Percentiles rank a stretch among this genome's conserved stretches.
These are phyloP conservation scores for Nylanderia fulva DNA, from an alignment of 1,140 invertebrate genomes.

Conservation along the genomic window DNA sequence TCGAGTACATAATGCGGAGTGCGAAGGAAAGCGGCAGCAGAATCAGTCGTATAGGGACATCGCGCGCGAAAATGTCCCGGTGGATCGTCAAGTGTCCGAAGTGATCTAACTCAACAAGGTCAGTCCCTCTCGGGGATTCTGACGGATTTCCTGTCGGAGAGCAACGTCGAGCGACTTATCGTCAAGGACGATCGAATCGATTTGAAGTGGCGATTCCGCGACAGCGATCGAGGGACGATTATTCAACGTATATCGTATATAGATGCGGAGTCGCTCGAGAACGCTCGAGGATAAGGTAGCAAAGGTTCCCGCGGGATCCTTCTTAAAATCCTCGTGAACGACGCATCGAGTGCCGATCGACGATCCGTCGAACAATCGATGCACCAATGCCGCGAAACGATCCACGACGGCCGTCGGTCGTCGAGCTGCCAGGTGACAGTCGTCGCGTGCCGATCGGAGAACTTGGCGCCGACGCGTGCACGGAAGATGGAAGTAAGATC, in stretches of 20 bases:
- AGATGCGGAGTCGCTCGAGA: neutral
- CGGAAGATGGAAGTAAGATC: slow-evolving; percentile 64
- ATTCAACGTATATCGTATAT: neutral
- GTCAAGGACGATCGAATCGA: slow-evolving; percentile 42
- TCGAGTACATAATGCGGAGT: slow-evolving; percentile 37
- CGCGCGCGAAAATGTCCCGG: slow-evolving; percentile 1
- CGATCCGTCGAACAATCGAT: slow-evolving; percentile 22
- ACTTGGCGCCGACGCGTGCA: slow-evolving; percentile 38
- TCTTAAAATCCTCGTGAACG: neutral
- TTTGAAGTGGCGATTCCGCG: neutral
- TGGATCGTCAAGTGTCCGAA: neutral
- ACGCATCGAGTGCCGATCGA: slow-evolving; percentile 4
- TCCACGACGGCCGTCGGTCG: slow-evolving; percentile 13
- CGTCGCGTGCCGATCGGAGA: slow-evolving; percentile 54
- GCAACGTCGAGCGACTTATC: slow-evolving; percentile 5
- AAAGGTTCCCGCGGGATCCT: neutral
- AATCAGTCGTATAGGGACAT: neutral
- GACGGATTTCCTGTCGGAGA: slow-evolving; percentile 1
- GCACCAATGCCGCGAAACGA: slow-evolving; percentile 8
- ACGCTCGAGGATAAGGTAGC: neutral
- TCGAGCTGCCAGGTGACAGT: slow-evolving; percentile 15
- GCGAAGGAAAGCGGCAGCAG: neutral
- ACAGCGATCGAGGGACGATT: slow-evolving; percentile 10
- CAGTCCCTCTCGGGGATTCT: neutral
- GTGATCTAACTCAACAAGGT: slow-evolving; percentile 7